Evolutionary conservation across 2,797 vertebrate species (phyloP).

Genomic region (Botia almorhae): DNA sequence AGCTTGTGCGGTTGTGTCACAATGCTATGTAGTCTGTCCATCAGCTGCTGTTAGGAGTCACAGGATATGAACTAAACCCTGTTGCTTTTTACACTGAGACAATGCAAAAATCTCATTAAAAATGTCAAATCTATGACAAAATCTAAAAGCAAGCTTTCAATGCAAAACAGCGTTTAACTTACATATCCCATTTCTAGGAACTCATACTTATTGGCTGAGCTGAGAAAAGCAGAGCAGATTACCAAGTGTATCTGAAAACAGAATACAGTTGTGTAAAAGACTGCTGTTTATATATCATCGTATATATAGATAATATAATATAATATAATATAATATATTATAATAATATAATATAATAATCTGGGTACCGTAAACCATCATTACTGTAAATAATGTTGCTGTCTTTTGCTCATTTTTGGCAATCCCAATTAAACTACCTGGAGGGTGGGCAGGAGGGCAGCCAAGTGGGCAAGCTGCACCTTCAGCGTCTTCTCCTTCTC

Average conservation of each 20-base stretch:
- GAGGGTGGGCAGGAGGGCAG: slow-evolving; percentile 85
- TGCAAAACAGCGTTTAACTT: slow-evolving; percentile 69
- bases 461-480: slow-evolving; percentile 87
- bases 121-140: background rate
- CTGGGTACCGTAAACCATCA: too few species aligned
- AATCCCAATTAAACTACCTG: slow-evolving; percentile 61
- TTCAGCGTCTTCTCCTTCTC: slow-evolving; percentile 92
- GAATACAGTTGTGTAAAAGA: slow-evolving; percentile 37
- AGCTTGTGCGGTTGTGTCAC: slow-evolving; percentile 86
- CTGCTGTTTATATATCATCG: too few species aligned
- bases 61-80: slow-evolving; percentile 39
- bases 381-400: too few species aligned
- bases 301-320: too few species aligned
- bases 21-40: slow-evolving; percentile 89
- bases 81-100: background rate
- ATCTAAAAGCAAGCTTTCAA: background rate
- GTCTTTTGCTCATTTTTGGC: too few species aligned
- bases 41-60: slow-evolving; percentile 81
- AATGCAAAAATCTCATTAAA: too few species aligned
- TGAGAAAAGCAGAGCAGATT: slow-evolving; percentile 89
- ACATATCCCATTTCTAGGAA: slow-evolving; percentile 93
- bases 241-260: slow-evolving; percentile 79
- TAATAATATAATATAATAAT: too few species aligned
- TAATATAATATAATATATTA: too few species aligned
- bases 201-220: slow-evolving; percentile 90